Percentiles rank a stretch among this genome's conserved stretches.
Conservation (phyloP, 2,113 vertebrate genomes). For the Laticauda colubrina region DNA sequence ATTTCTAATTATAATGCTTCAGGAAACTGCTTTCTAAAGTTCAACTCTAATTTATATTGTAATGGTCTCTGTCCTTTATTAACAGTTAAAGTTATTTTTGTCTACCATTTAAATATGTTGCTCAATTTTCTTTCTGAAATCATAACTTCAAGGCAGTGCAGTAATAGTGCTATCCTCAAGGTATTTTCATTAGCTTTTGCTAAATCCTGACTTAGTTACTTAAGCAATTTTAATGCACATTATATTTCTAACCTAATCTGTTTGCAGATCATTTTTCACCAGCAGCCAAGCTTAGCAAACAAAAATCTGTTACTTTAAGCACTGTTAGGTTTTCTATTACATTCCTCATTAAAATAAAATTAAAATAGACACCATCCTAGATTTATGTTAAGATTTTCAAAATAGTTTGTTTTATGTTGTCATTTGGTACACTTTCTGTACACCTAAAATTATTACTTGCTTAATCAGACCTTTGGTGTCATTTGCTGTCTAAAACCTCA, state of each 20-base stretch:
- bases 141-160: neutral
- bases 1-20: neutral
- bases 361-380: slow-evolving; percentile 20
- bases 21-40: neutral
- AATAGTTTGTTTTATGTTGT: slow-evolving; percentile 15
- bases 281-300: slow-evolving; percentile 27
- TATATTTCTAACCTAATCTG: slow-evolving; percentile 34
- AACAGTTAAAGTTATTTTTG: slow-evolving; percentile 3
- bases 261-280: slow-evolving; percentile 25
- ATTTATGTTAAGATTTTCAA: slow-evolving; percentile 26
- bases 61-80: neutral
- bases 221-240: slow-evolving; percentile 20
- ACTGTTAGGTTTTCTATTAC: slow-evolving; percentile 34
- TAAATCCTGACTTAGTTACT: slow-evolving; percentile 16
- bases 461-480: neutral
- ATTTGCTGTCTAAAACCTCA: neutral
- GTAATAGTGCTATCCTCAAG: slow-evolving; percentile 19
- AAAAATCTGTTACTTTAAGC: slow-evolving; percentile 36
- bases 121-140: neutral
- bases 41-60: neutral
- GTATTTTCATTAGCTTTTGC: slow-evolving; percentile 4
- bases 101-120: neutral
- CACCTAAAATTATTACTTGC: slow-evolving; percentile 3
- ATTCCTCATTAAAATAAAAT: slow-evolving; percentile 41
- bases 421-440: neutral